phyloP scores from a whole-genome alignment of 2,888 invertebrate genomes.

The Diaperis boleti region DNA sequence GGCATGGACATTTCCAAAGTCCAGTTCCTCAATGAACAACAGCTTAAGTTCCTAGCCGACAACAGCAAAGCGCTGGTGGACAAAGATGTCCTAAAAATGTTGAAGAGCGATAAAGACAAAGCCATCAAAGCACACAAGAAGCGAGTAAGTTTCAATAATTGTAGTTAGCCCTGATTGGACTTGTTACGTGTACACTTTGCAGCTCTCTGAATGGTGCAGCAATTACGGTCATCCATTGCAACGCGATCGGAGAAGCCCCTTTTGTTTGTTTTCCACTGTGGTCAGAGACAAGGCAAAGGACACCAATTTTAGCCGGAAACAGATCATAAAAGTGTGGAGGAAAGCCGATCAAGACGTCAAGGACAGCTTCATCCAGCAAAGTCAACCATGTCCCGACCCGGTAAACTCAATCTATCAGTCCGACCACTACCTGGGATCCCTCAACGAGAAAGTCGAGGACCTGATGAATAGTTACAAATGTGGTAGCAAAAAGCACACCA shows the following conservation, averaged over 20 bases:
- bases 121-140: conserved; percentile 71
- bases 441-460: conserved; percentile 84
- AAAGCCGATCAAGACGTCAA: conserved; percentile 72
- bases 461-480: conserved; percentile 73
- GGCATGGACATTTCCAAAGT: conserved; percentile 90
- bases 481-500: conserved; percentile 49
- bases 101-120: conserved; percentile 71
- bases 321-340: conserved; percentile 77
- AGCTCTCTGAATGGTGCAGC: conserved; percentile 73
- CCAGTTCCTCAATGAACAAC: conserved; percentile 83
- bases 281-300: conserved; percentile 67
- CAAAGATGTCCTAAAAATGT: conserved; percentile 69
- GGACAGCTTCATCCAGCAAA: conserved; percentile 56
- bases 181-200: conserved; percentile 15
- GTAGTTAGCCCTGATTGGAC: too few relatives aligned
- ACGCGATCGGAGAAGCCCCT: conserved; percentile 70
- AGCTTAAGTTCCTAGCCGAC: conserved; percentile 83
- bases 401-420: conserved; percentile 77
- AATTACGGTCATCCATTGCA: conserved; percentile 67
- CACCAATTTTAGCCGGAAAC: conserved; percentile 65
- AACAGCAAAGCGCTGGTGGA: conserved; percentile 79
- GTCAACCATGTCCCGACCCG: conserved; percentile 79
- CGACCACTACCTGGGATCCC: conserved; percentile 82
- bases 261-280: conserved; percentile 72
- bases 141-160: conserved; percentile 64